Evolutionary conservation across 2,113 vertebrate species (phyloP), one percentile per base, ranked within the genome.

Genomic region (Ascaphus truei): DNA sequence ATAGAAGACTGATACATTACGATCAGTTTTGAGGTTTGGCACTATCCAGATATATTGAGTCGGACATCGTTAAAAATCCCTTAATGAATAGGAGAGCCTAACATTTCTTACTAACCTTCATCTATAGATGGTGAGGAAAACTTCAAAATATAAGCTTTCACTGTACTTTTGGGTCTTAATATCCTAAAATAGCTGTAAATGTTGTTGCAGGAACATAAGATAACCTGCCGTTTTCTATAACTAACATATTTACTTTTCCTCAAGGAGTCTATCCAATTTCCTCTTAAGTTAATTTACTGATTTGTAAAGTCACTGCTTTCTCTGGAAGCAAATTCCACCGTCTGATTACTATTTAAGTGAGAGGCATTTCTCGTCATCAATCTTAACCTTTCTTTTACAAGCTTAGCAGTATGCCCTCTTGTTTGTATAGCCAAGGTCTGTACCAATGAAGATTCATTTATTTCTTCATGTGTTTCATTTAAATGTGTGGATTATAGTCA

Each of bases 241-340:
- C n/a, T n/a, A n/a, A n/a, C 20, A 13, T 5, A 11, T 20, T 5
- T 18, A 15, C 22, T 16, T 55, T 12, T 66, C 59, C 41, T 62
- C 8, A 15, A 50, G 60, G 22, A 39, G 36, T 66, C 63, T 67
- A 25, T 45, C 16, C 52, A 43, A 57, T 67, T 47, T 67, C 51
- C 64, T 67, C 52, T 33, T 16, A 56, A 57, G 57, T 57, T 67
- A 67, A 67, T 67, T 52, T 56, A 47, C 64, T 67, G 64, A 67
- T 67, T 67, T 56, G 26, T n/a, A n/a, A 33, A 33, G 63, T 41
- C 52, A 41, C 3, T 41, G 3, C 33, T 57, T 67, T 33, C 36
- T 39, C 23, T 27, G 63, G 64, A 56, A 67, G 37, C 39, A 27
- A 67, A 33, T 56, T 33, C 36, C 63, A 8, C 48, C 10, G 11